Conservation (phyloP, 2,888 invertebrate genomes). For the Pseudanteris insignis region DNA sequence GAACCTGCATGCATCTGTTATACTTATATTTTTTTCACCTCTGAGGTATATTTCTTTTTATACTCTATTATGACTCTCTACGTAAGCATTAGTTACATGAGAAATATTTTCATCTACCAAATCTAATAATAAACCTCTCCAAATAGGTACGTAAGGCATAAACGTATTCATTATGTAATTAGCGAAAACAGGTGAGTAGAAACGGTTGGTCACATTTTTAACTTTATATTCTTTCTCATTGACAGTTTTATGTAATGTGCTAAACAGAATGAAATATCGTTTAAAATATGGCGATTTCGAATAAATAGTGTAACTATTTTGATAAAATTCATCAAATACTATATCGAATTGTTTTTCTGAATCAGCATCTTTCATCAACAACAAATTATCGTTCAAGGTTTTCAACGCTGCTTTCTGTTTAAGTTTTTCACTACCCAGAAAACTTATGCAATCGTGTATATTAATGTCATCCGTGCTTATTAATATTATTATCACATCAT, state of each 20-base stretch:
- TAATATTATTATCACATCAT: conserved; percentile 19
- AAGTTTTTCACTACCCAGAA: conserved; percentile 8
- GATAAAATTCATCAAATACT: background rate
- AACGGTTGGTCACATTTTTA: background rate
- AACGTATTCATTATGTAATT: conserved; percentile 7
- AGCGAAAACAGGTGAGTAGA: background rate
- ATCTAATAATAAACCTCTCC: conserved; percentile 33
- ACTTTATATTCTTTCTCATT: background rate
- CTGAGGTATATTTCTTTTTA: no score
- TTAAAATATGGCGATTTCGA: conserved; percentile 1
- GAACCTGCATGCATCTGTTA: no score
- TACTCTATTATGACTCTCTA: conserved; percentile 22
- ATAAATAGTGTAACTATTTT: background rate
- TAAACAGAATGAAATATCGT: background rate
- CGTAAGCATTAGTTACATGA: conserved; percentile 38
- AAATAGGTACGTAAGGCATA: conserved; percentile 39
- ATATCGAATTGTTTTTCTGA: background rate
- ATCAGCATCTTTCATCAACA: no score
- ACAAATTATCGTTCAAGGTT: no score
- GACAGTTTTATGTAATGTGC: background rate
- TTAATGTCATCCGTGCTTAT: conserved; percentile 4
- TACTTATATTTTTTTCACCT: no score
- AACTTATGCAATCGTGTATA: conserved; percentile 5
- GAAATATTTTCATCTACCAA: conserved; percentile 29
- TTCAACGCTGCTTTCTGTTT: background rate